phyloP scores from a whole-genome alignment of 2,888 invertebrate species.

The Coleophora deauratella region DNA sequence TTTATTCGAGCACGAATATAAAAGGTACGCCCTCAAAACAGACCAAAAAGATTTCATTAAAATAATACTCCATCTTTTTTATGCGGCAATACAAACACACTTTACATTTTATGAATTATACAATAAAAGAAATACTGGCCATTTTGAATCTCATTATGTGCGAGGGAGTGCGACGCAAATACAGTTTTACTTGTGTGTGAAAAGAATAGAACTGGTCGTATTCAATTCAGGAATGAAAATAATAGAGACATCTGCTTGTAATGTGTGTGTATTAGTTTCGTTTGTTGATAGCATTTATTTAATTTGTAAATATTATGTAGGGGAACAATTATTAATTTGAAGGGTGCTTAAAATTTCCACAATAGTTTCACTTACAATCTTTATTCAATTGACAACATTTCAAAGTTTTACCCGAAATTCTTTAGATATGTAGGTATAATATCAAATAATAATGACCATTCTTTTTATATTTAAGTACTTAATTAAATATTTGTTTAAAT shows the following conservation, averaged over 20 bases:
- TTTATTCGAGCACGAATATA: slow-evolving; percentile 11
- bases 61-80: slow-evolving; percentile 39
- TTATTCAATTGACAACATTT: no score
- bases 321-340: no score
- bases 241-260: slow-evolving; percentile 50
- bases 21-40: slow-evolving; percentile 30
- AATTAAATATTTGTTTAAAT: no score
- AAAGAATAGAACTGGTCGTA: slow-evolving; percentile 24
- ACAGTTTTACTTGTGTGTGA: slow-evolving; percentile 24
- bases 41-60: slow-evolving; percentile 44
- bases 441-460: no score
- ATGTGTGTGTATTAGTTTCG: slow-evolving; percentile 15
- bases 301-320: not conserved
- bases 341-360: no score
- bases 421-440: no score
- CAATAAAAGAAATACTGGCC: slow-evolving; percentile 42
- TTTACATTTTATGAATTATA: slow-evolving; percentile 21
- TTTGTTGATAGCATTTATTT: slow-evolving; percentile 12
- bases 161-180: slow-evolving; percentile 28
- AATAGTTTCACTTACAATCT: no score
- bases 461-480: no score
- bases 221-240: slow-evolving; percentile 22
- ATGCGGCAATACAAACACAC: slow-evolving; percentile 35
- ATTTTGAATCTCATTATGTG: slow-evolving; percentile 54
- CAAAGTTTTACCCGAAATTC: no score